Evolutionary conservation across 1,140 invertebrate genomes (phyloP).

Genomic region (Diorhabda carinulata): DNA sequence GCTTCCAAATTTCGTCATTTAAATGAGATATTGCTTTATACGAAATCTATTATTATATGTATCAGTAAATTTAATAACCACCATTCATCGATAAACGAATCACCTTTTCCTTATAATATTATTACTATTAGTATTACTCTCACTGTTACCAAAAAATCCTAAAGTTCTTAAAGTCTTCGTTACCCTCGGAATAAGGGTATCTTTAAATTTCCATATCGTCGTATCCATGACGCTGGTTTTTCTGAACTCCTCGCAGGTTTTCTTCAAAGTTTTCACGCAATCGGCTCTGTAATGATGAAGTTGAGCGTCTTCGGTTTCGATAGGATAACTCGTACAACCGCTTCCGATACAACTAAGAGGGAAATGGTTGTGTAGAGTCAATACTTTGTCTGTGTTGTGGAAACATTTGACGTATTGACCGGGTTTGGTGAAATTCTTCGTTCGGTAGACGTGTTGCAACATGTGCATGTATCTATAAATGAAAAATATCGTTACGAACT

Average conservation of each 20-base stretch:
- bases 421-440: slow-evolving; percentile 88
- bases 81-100: background rate
- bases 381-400: slow-evolving; percentile 83
- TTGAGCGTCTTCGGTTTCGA: slow-evolving; percentile 79
- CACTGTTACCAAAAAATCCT: slow-evolving; percentile 61
- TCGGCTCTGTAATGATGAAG: slow-evolving; percentile 91
- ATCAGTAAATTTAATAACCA: no score
- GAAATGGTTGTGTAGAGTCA: slow-evolving; percentile 91
- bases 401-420: slow-evolving; percentile 93
- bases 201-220: slow-evolving; percentile 84
- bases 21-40: no score
- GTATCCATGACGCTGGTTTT: slow-evolving; percentile 80
- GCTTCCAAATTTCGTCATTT: no score
- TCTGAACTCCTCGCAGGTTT: slow-evolving; percentile 76
- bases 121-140: slow-evolving; percentile 16
- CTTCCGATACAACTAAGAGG: slow-evolving; percentile 83
- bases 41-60: no score
- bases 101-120: slow-evolving; percentile 5
- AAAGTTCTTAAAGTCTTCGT: slow-evolving; percentile 66
- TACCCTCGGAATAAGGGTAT: slow-evolving; percentile 65
- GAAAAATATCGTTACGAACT: background rate
- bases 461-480: slow-evolving; percentile 87
- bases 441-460: slow-evolving; percentile 87
- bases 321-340: slow-evolving; percentile 80
- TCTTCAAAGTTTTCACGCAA: slow-evolving; percentile 85